phyloP scores from a whole-genome alignment of 2,888 invertebrate species.

The Trachelus iudaicus region DNA sequence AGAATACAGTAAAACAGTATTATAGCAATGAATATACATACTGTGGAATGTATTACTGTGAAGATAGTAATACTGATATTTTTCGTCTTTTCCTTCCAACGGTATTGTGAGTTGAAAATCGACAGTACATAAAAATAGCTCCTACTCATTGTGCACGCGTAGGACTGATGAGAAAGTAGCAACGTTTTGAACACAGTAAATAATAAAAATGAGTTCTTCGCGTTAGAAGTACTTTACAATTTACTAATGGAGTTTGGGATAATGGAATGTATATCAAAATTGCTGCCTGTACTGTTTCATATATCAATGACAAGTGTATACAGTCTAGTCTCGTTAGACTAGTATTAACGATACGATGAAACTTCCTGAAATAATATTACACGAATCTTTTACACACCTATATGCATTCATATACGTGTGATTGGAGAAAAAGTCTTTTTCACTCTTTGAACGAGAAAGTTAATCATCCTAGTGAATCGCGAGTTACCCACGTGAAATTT shows the following conservation, averaged over 20 bases:
- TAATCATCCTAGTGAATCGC: background rate
- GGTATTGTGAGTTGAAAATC: background rate
- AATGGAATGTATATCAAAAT: background rate
- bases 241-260: background rate
- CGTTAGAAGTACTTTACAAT: background rate
- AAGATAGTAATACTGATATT: background rate
- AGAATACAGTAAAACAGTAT: background rate
- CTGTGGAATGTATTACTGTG: background rate
- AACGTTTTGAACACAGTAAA: background rate
- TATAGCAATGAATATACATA: background rate
- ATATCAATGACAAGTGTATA: background rate
- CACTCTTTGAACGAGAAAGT: background rate
- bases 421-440: background rate
- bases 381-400: background rate
- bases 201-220: background rate
- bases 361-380: background rate
- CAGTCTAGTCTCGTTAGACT: background rate
- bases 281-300: background rate
- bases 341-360: background rate
- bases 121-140: background rate
- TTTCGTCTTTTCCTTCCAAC: background rate
- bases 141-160: background rate
- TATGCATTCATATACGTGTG: background rate
- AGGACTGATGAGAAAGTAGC: background rate
- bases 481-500: constrained; percentile 16